Base-by-base conservation (phyloP, 2,113 vertebrate genomes). In the Calyptomena viridis region DNA sequence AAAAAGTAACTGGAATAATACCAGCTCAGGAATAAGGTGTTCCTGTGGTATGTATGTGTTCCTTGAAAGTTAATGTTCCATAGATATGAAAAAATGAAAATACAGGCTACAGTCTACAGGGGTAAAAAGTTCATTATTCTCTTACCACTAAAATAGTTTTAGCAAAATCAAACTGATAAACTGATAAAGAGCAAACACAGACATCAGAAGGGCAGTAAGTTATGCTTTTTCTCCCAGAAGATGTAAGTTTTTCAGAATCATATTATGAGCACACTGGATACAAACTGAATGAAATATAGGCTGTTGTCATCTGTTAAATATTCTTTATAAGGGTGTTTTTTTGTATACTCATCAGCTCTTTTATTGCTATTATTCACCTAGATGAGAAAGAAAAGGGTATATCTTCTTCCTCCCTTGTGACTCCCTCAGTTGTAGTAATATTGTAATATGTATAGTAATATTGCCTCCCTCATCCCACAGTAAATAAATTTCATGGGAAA, bases 1-100 rank as follows among this genome's bases (percentile, higher is more conserved):
- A 37, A 92, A 89, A 52, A 21, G 10, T 25, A 88, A 47, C 22
- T 52, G 20, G 35, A 84, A 78, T 50, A 73, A 64, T 87, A 81
- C 2, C 10, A 69, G 2, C 5, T 59, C 0, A 2, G 2, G 2
- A 67, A 37, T 72, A 71, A 14, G 9, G 11, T 5, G 5, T 55
- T 78, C 11, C 44, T 52, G 17, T 40, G 30, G 27, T 62, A 52
- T 12, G 7, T 5, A 47, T 8, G 53, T 47, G 11, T 27, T 55
- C 47, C 30, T 40, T 49, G 20, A 55, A 68, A 75, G 18, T 33
- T 62, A 31, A 8, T 76, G n/a, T 18, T 55, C 31, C 35, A 40
- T 23, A 76, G n/a, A 49, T 30, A 27, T 49, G 25, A 31, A 76
- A 55, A 72, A 91, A 60, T 58, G 64, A 80, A 81, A 35, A 56